phyloP scores from a whole-genome alignment of 1,140 invertebrate species.

The Mycetomoellerius zeteki region DNA sequence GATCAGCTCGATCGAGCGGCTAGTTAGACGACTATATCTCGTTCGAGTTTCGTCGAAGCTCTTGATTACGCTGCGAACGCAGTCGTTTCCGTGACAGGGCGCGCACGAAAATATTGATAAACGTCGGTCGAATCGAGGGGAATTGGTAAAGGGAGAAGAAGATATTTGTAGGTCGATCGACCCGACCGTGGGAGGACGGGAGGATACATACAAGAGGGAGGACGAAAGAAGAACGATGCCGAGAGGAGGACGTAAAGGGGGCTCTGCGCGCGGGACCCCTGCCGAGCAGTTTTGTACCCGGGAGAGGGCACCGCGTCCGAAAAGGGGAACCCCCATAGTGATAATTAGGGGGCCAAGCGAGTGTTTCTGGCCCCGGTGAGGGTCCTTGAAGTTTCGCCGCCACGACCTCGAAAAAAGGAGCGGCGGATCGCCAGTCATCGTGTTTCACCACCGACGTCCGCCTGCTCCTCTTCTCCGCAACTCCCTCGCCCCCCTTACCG shows the following conservation, averaged over 20 bases:
- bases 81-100: conserved; percentile 27
- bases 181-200: conserved; percentile 20
- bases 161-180: conserved; percentile 68
- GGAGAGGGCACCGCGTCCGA: conserved; percentile 75
- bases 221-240: conserved; percentile 61
- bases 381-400: conserved; percentile 83
- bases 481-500: background rate
- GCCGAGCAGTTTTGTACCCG: conserved; percentile 82
- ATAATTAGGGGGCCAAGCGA: conserved; percentile 83
- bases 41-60: conserved; percentile 23
- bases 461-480: conserved; percentile 19
- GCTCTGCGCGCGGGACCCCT: conserved; percentile 78
- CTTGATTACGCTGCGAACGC: conserved; percentile 64
- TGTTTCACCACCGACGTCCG: conserved; percentile 73
- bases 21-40: conserved; percentile 45
- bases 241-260: conserved; percentile 66
- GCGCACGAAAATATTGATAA: conserved; percentile 76
- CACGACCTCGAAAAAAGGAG: conserved; percentile 79
- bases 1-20: conserved; percentile 26
- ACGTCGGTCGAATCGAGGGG: conserved; percentile 54
- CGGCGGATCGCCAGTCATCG: conserved; percentile 81
- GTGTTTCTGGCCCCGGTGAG: conserved; percentile 82
- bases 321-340: conserved; percentile 82
- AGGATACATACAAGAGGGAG: conserved; percentile 16
- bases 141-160: conserved; percentile 56